Evolutionary conservation across 2,888 invertebrate genomes (phyloP).

Genomic region (Trachelus iudaicus): DNA sequence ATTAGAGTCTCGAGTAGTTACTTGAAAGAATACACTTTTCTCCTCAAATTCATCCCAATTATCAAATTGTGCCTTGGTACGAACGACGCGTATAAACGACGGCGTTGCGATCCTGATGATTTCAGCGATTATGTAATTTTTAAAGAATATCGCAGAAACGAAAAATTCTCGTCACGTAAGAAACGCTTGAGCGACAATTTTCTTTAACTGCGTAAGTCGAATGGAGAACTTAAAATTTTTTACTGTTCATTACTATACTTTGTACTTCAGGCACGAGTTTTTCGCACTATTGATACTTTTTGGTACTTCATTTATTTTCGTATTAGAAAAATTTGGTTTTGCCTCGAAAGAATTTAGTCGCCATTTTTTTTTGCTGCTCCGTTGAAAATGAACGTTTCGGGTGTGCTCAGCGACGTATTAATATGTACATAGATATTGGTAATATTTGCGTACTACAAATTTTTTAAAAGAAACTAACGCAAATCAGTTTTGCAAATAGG

Average conservation of each 20-base stretch:
- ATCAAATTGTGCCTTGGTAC: conserved; percentile 30
- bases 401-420: too few relatives aligned
- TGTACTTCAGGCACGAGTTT: background rate
- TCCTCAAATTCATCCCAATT: conserved; percentile 26
- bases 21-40: background rate
- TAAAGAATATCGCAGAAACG: background rate
- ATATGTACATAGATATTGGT: too few relatives aligned
- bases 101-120: background rate
- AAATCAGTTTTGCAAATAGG: background rate
- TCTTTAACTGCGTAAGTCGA: background rate
- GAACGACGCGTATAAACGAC: background rate
- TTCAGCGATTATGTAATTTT: background rate
- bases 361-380: too few relatives aligned
- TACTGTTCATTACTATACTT: background rate
- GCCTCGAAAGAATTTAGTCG: too few relatives aligned
- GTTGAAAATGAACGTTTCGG: too few relatives aligned
- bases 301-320: background rate
- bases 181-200: background rate
- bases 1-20: conserved; percentile 25
- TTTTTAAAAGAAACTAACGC: too few relatives aligned
- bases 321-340: background rate
- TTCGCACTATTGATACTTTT: background rate
- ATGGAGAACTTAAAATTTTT: background rate
- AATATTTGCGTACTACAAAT: too few relatives aligned
- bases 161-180: background rate